Evolutionary conservation across 2,113 vertebrate genomes (phyloP).

Genomic region (Phrynosoma blainvillii): DNA sequence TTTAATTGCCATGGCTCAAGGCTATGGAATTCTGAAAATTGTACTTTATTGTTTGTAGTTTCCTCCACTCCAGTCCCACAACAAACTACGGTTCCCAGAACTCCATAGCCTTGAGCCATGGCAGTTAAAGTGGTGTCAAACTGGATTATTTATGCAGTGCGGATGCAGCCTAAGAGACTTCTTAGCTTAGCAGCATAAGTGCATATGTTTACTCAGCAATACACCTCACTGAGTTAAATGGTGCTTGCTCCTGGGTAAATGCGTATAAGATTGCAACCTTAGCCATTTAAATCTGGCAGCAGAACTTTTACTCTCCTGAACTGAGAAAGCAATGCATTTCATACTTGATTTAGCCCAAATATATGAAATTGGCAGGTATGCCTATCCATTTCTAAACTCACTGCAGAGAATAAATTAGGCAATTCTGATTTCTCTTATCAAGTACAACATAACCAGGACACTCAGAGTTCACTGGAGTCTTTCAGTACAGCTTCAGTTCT

Average conservation of each 20-base stretch:
- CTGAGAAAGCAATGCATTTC: constrained; percentile 10
- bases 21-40: no score
- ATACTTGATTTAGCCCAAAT: constrained; percentile 36
- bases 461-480: background rate
- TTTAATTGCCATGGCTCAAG: no score
- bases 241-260: background rate
- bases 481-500: constrained; percentile 14
- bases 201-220: background rate
- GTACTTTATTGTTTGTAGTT: no score
- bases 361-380: constrained; percentile 21
- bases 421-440: constrained; percentile 40
- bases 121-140: no score
- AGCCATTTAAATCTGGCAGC: constrained; percentile 9
- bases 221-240: background rate
- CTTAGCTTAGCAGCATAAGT: no score
- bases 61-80: no score
- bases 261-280: background rate
- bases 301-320: constrained; percentile 25
- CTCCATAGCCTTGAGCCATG: no score
- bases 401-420: constrained; percentile 22
- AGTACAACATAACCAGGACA: constrained; percentile 22
- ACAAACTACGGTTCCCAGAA: no score
- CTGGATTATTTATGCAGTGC: no score
- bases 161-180: no score
- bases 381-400: constrained; percentile 17